Base-by-base conservation (phyloP, 2,113 vertebrate genomes). In the Bostrychus sinensis region DNA sequence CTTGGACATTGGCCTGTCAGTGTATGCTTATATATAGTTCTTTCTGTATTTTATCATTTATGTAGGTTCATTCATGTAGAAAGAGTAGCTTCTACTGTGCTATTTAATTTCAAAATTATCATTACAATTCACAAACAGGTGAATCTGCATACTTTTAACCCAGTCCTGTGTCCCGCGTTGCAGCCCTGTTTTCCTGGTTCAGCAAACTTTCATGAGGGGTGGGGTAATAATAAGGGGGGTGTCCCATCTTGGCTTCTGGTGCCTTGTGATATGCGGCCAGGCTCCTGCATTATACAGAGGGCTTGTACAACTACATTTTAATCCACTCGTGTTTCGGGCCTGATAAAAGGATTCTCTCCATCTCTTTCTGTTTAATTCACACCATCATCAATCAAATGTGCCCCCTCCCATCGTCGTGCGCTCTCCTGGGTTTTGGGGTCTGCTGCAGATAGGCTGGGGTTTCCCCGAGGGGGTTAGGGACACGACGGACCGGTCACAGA, bases 291-390 rank as follows among this genome's bases (percentile, higher is more conserved):
- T 90, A 91, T 89, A 89, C 88, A 80, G 76, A 83, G 81, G 86
- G 89, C 79, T 88, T 90, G 90, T 89, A 89, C 87, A 90, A 92
- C 89, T 92, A 90, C 88, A 90, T 92, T 91, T 91, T 92, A 93
- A 92, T 92, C 90, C 92, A 91, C 88, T 92, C 85, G 84, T 92
- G 89, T 91, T 91, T 88, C 86, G 75, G 75, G 77, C 81, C 84
- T 83, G 90, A 92, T 92, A 92, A 93, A 92, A 88, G 89, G 88
- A 90, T 91, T 91, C 90, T 89, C 91, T 91, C 91, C 85, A 91
- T 92, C 89, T 90, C 83, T 86, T 88, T 89, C 89, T 89, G 82
- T 90, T 91, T 89, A 90, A 90, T 91, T 91, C 88, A 90, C 89
- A 85, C 88, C 82, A 85, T 92, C 91, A 93, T 93, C 91, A 92